Percentiles rank a stretch among this genome's conserved stretches.
Evolutionary conservation across 2,888 invertebrate genomes (phyloP).

Genomic region (Callyntrura sp.): DNA sequence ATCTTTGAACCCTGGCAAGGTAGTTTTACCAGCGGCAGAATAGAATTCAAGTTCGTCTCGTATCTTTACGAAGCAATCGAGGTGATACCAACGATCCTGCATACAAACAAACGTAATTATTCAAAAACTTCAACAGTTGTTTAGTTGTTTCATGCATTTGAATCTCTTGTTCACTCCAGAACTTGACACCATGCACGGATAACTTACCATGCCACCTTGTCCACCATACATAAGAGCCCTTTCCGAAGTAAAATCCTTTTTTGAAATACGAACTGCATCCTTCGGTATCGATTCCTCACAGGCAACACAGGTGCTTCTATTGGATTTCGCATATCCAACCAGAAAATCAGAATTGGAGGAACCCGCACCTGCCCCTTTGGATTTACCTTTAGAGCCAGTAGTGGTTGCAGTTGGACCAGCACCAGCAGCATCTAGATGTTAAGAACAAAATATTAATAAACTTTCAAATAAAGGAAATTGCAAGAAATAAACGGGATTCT

Average conservation of each 20-base stretch:
- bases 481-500: no score
- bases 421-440: not conserved
- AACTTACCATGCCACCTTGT: conserved; percentile 85
- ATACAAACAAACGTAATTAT: not conserved
- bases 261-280: conserved; percentile 91
- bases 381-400: conserved; percentile 85
- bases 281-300: conserved; percentile 95
- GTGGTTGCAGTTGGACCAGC: conserved; percentile 20
- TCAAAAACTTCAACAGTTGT: no score
- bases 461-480: no score
- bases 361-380: conserved; percentile 85
- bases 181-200: not conserved
- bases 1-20: conserved; percentile 91
- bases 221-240: conserved; percentile 93
- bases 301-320: conserved; percentile 88
- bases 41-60: conserved; percentile 90
- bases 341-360: conserved; percentile 88
- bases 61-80: conserved; percentile 94
- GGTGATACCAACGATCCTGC: conserved; percentile 94
- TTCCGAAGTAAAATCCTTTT: conserved; percentile 94
- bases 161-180: no score
- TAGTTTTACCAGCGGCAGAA: conserved; percentile 88
- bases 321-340: conserved; percentile 95
- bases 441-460: no score
- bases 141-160: no score